A percentile compares a stretch with the other conserved stretches of the same genome.
These are phyloP conservation scores for Ameiurus melas DNA, from an alignment of 2,113 vertebrate species.

Conservation along the genomic window DNA sequence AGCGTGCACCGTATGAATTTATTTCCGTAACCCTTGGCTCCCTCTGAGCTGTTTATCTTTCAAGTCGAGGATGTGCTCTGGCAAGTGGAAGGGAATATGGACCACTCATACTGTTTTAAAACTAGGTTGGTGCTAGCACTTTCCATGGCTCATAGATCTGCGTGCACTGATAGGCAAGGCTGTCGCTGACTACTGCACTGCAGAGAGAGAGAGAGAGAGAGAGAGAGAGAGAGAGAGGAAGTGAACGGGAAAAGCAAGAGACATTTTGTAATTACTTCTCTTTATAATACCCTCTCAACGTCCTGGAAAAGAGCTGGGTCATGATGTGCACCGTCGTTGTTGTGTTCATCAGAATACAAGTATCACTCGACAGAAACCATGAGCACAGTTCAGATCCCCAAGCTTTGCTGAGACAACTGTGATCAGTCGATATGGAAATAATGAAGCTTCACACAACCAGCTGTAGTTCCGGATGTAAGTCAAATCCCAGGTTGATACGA, in stretches of 20 bases:
- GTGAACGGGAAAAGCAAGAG: background rate
- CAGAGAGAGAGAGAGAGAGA: conserved; percentile 34
- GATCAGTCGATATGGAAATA: background rate
- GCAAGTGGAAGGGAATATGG: conserved; percentile 4
- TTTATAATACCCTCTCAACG: conserved; percentile 34
- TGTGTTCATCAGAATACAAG: conserved; percentile 16
- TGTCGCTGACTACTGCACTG: conserved; percentile 48
- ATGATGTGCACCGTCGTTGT: conserved; percentile 1
- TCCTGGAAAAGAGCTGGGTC: conserved; percentile 21
- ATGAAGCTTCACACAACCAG: background rate
- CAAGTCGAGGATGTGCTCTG: background rate
- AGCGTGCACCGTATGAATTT: background rate
- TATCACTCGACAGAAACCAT: conserved; percentile 5
- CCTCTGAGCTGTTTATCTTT: conserved; percentile 1
- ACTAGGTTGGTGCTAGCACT: conserved; percentile 35
- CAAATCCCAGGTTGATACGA: background rate
- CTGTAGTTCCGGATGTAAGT: background rate
- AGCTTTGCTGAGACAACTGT: background rate
- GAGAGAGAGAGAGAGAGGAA: conserved; percentile 11
- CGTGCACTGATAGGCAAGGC: conserved; percentile 52
- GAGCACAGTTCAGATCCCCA: background rate
- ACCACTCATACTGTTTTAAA: conserved; percentile 26
- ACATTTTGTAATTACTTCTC: conserved; percentile 25
- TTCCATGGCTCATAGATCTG: conserved; percentile 53
- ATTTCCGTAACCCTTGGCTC: background rate